Percentiles rank a stretch among this genome's conserved stretches.
Conservation (phyloP, 2,113 vertebrate genomes). For the Tychaedon coryphoeus region DNA sequence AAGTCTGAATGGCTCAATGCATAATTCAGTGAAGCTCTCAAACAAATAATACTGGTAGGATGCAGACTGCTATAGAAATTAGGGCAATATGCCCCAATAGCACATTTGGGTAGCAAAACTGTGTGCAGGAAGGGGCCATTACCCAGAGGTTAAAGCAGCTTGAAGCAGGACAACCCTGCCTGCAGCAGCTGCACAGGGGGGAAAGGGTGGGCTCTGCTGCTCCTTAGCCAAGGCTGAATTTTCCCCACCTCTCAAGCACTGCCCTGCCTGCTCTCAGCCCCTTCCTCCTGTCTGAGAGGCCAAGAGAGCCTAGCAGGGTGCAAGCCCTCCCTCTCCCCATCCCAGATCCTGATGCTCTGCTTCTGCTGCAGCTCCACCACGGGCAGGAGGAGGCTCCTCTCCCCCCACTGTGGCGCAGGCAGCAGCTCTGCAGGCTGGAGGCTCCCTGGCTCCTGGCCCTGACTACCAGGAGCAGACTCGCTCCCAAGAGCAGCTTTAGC, state of each 20-base stretch:
- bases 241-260: background rate
- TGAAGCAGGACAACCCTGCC: background rate
- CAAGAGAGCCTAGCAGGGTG: rapidly evolving
- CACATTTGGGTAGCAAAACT: background rate
- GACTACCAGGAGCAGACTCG: background rate
- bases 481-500: rapidly evolving
- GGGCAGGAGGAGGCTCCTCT: background rate
- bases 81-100: conserved; percentile 51
- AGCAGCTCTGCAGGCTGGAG: background rate
- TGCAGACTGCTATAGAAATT: conserved; percentile 54
- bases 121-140: background rate
- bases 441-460: background rate
- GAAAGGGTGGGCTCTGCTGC: background rate
- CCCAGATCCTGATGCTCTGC: background rate
- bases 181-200: background rate
- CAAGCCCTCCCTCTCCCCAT: background rate
- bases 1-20: background rate
- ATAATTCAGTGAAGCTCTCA: conserved; percentile 30
- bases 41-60: conserved; percentile 68
- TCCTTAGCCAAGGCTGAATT: background rate
- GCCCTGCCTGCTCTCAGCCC: rapidly evolving
- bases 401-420: rapidly evolving
- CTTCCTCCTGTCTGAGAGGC: rapidly evolving
- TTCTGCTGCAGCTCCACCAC: background rate
- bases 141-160: background rate